Percentiles rank a stretch among this genome's conserved stretches.
Evolutionary conservation across 2,797 vertebrate species (phyloP).

Genomic region (Enteromius unitaeniatus): DNA sequence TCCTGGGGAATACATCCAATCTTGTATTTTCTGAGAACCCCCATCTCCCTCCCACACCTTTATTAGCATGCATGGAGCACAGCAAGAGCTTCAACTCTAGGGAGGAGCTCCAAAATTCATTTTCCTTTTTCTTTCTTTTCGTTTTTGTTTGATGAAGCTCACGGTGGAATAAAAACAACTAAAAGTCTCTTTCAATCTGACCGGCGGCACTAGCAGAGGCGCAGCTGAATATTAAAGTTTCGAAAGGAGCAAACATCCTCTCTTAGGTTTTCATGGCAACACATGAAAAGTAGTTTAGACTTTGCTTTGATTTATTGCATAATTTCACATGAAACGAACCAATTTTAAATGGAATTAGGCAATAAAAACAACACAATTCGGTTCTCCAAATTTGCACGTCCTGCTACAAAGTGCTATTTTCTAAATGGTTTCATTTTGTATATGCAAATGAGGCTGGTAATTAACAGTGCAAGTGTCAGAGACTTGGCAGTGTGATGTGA

Average conservation of each 20-base stretch:
- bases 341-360: not conserved
- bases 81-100: conserved; percentile 45
- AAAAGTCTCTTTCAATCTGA: conserved; percentile 39
- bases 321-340: conserved; percentile 26
- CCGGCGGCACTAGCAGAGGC: conserved; percentile 40
- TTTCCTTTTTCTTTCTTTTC: conserved; percentile 34
- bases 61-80: conserved; percentile 61
- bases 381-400: not conserved
- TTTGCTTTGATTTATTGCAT: not conserved
- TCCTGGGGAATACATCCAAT: conserved; percentile 65
- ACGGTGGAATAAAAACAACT: conserved; percentile 39
- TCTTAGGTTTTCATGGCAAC: not conserved
- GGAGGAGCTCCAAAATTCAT: conserved; percentile 51
- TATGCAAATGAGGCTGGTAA: conserved; percentile 44
- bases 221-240: conserved; percentile 39
- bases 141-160: conserved; percentile 44
- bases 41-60: conserved; percentile 56
- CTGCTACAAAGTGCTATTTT: conserved; percentile 34
- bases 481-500: conserved; percentile 47
- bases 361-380: conserved; percentile 9
- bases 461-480: conserved; percentile 52
- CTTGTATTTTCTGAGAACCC: conserved; percentile 49
- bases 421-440: conserved; percentile 40
- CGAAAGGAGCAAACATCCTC: not conserved
- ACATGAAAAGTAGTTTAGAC: not conserved